A percentile compares a stretch with the other conserved stretches of the same genome.
Conservation (phyloP, 2,113 vertebrate genomes). For the Chaenocephalus aceratus region DNA sequence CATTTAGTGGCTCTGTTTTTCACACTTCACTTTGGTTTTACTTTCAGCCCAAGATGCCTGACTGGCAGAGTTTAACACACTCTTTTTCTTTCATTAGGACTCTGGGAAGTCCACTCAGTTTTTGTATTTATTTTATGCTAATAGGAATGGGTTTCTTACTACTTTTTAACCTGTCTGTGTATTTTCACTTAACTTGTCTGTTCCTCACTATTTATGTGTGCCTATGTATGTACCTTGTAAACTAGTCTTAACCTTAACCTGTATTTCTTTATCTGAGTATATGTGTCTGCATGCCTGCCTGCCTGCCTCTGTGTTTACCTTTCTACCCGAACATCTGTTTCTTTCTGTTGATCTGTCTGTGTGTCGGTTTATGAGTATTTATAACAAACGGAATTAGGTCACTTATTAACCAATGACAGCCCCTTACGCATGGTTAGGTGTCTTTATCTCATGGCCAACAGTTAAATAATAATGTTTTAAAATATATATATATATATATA, state of each 20-base stretch:
- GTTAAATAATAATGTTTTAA: constrained; percentile 10
- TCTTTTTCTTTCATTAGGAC: constrained; percentile 58
- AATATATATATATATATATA: no score
- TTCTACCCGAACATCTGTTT: constrained; percentile 23
- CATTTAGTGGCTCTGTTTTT: constrained; percentile 68
- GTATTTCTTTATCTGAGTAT: constrained; percentile 12
- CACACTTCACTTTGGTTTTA: constrained; percentile 69
- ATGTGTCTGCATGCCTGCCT: background rate
- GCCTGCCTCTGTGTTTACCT: constrained; percentile 6
- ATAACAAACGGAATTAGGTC: background rate
- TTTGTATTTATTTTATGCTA: constrained; percentile 30
- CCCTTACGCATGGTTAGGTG: background rate
- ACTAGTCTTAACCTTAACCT: constrained; percentile 23
- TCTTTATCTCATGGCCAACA: constrained; percentile 4
- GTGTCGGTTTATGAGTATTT: background rate
- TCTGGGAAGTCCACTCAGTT: constrained; percentile 39
- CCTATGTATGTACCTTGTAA: constrained; percentile 14
- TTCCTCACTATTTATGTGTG: constrained; percentile 12
- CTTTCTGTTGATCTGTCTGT: constrained; percentile 3
- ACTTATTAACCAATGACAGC: background rate
- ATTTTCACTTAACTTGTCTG: constrained; percentile 32
- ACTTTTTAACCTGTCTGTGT: constrained; percentile 25
- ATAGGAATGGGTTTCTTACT: constrained; percentile 55
- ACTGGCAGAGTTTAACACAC: constrained; percentile 63
- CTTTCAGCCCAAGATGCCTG: constrained; percentile 72